Evolutionary conservation across 2,797 vertebrate genomes (phyloP).

Genomic region (Euthynnus affinis): DNA sequence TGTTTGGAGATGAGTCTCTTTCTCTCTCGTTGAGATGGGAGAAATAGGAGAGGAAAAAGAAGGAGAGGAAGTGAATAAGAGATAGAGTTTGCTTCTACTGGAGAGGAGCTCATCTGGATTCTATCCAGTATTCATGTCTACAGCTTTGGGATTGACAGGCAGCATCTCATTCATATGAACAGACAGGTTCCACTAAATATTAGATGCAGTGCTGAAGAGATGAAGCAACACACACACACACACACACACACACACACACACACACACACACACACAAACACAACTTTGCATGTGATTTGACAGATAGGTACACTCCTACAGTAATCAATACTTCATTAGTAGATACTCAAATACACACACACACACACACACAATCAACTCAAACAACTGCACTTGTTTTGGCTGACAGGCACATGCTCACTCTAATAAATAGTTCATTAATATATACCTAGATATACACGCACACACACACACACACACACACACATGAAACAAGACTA

Average conservation of each 20-base stretch:
- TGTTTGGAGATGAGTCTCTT: neutral
- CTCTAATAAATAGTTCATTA: slow-evolving; percentile 21
- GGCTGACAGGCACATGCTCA: neutral
- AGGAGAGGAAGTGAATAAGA: slow-evolving; percentile 55
- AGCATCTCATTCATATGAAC: slow-evolving; percentile 55
- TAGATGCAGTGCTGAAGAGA: slow-evolving; percentile 43
- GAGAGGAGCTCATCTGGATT: slow-evolving; percentile 56
- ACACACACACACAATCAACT: slow-evolving; percentile 8
- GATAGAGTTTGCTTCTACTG: slow-evolving; percentile 35
- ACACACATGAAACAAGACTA: neutral
- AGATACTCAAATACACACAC: slow-evolving; percentile 12
- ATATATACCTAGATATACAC: neutral
- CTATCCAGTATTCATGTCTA: slow-evolving; percentile 56
- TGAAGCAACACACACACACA: slow-evolving; percentile 29
- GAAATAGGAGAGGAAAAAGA: slow-evolving; percentile 6
- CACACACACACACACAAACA: slow-evolving; percentile 14
- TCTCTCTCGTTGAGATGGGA: slow-evolving; percentile 1
- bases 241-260: no score
- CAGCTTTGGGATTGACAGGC: slow-evolving; percentile 55
- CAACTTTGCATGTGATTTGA: slow-evolving; percentile 23
- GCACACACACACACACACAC: neutral
- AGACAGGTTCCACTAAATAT: slow-evolving; percentile 59
- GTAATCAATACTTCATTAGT: slow-evolving; percentile 31
- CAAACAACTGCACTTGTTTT: slow-evolving; percentile 4
- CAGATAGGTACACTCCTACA: slow-evolving; percentile 6